Conservation (phyloP, 2,888 invertebrate species). For the Hydroisotoma schaefferi region DNA sequence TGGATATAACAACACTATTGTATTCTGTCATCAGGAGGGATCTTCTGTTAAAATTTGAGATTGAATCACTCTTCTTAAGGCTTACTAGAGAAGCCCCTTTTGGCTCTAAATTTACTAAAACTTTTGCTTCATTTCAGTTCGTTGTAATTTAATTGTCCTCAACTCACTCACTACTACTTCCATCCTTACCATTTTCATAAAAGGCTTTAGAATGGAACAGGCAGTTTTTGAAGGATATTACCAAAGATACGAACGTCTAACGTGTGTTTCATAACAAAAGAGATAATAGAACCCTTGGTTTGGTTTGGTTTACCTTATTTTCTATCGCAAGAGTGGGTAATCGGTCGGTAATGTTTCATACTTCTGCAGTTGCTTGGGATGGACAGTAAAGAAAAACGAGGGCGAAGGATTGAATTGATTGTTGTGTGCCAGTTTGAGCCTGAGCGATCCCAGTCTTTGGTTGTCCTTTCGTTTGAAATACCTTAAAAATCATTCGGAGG, state of each 20-base stretch:
- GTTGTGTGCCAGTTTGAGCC: constrained; percentile 1
- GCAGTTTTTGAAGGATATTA: neutral
- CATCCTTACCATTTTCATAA: too few relatives aligned
- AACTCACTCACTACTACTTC: too few relatives aligned
- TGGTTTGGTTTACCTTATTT: constrained; percentile 10
- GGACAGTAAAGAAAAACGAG: constrained; percentile 7
- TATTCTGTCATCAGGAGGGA: neutral
- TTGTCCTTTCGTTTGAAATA: constrained; percentile 1
- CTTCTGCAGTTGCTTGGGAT: too few relatives aligned
- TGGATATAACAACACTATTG: neutral
- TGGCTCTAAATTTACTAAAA: too few relatives aligned
- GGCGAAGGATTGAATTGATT: constrained; percentile 2
- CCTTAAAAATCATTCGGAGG: constrained; percentile 1
- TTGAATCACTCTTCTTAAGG: too few relatives aligned
- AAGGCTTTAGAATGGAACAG: neutral
- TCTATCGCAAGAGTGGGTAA: too few relatives aligned
- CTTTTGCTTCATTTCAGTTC: too few relatives aligned
- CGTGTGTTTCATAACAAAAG: constrained; percentile 21
- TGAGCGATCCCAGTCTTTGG: constrained; percentile 2
- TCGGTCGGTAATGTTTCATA: too few relatives aligned
- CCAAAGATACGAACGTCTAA: constrained; percentile 6
- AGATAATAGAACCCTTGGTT: constrained; percentile 12
- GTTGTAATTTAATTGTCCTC: too few relatives aligned
- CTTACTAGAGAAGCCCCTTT: too few relatives aligned
- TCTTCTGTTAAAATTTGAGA: neutral